Base-by-base conservation (phyloP, 2,797 vertebrate species). In the Cyclura pinguis region DNA sequence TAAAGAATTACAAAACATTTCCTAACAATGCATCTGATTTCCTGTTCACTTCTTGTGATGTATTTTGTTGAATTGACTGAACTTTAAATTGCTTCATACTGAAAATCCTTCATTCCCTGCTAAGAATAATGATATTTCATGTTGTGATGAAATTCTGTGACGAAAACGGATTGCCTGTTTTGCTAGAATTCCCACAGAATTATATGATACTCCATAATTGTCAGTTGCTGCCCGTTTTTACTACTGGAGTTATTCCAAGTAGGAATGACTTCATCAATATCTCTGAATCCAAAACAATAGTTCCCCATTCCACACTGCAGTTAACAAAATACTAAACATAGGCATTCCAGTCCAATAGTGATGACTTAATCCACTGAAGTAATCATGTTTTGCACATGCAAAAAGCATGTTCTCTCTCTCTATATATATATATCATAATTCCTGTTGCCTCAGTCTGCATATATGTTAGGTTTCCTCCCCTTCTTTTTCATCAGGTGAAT, bases 231-330 rank as follows among this genome's bases (percentile, higher is more conserved):
- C 29, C 8, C 20, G 35, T 27, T 38, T 69, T 55, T 22, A 57
- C 18, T n/a, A 32, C 74, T 72, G 88, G 27, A 52, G 20, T 35
- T 84, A 64, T 78, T 67, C 22, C 82, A 89, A 20, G 59, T 72
- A 72, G 50, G 52, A 74, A 85, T 80, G n/a, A 59, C 64, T 80
- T 85, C 62, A 80, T 72, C 69, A 78, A 80, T 57, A 87, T 67
- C 67, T 80, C 42, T 88, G 6, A 18, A 47, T 64, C 5, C 32
- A 62, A 76, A 1, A 12, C 22, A 80, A 32, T 55, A 80, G 74
- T 72, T 85, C 38, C 27, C 38, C 83, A 57, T 16, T 52, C 82
- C 74, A 67, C 32, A 62, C 72, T 52, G 27, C 42, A 78, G 22
- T 50, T 3, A 62, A 89, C 59, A 84, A 67, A 77, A 89, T 50